Base-by-base conservation (phyloP, 2,888 invertebrate genomes). In the Rhagium mordax region DNA sequence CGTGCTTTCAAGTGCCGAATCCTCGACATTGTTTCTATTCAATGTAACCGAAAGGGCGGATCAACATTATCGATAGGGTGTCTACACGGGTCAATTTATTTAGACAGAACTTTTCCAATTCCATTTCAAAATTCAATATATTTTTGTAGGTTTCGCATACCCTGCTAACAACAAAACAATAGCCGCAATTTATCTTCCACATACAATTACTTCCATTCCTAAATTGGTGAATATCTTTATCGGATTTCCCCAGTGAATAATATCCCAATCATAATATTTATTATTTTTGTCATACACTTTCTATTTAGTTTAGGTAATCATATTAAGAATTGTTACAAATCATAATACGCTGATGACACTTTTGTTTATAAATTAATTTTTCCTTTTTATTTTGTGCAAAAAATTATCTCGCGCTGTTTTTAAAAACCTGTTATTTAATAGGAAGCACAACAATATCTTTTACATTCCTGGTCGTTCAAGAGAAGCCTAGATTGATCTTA, bases 1-100 rank as follows among this genome's bases (percentile, higher is more conserved):
- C 67, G 67, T 15, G 57, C 57, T 41, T 55, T 47, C 67, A 47
- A 67, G 57, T 67, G 51, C 47, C 47, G 67, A 24, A 67, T 57
- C 67, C 57, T 47, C 67, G 21, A 20, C 53, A 70, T 70, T 70
- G 70, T 64, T 64, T 70, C 70, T 59, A 64, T 70, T 64, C 57
- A 57, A 27, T 27, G 53, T 67, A 55, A 53, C 67, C 53, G 57
- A 57, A 57, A 47, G 67, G 67, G 47, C 21, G 67, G 41, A 67
- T 57, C 47, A 65, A 55, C 67, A 67, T 67, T 57, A 67, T 24
- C 57, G 61, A 47, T 61, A 41, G 61, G 47, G 47, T 29, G 65
- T 47, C 55, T 67, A 33, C 47, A 15, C 47, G 24, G 27, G 65
- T 24, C 51, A 27, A 20, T 65, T 29, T 53, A 53, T 29, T 53